Percentiles rank a stretch among this genome's conserved stretches.
These are phyloP conservation scores for Bilobella aurantiaca DNA, from an alignment of 1,140 invertebrate species.

Conservation along the genomic window DNA sequence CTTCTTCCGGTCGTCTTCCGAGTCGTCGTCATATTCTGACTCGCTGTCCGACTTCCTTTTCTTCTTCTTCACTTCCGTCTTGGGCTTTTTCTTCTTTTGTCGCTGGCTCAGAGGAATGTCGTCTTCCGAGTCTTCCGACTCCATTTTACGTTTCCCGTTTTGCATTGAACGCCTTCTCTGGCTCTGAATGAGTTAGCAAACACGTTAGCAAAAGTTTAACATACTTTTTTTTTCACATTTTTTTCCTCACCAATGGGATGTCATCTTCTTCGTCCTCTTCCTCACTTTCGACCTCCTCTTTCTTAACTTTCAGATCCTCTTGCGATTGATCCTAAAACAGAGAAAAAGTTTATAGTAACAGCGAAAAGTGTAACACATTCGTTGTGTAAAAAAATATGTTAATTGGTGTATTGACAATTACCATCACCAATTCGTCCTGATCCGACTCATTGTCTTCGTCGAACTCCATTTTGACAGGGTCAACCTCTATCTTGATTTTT, in stretches of 20 bases:
- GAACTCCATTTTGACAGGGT: constrained; percentile 13
- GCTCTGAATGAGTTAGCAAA: not conserved
- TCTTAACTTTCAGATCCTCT: not conserved
- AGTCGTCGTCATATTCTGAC: constrained; percentile 21
- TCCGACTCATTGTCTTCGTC: constrained; percentile 14
- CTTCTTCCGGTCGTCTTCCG: constrained; percentile 40
- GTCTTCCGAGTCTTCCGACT: not conserved
- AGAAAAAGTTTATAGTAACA: too few relatives aligned
- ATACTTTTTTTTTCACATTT: not conserved
- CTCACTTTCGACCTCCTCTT: not conserved
- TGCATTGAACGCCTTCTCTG: not conserved
- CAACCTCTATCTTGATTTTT: constrained; percentile 41
- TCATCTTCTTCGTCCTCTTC: not conserved
- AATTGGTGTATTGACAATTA: not conserved
- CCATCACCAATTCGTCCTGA: constrained; percentile 18
- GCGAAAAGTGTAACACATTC: too few relatives aligned
- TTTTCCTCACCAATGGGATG: not conserved
- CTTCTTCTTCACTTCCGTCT: constrained; percentile 12
- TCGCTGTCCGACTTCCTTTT: constrained; percentile 23
- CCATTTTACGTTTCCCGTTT: not conserved
- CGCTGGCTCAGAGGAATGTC: not conserved
- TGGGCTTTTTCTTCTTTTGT: not conserved
- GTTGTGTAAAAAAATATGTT: not conserved
- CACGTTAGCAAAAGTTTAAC: not conserved
- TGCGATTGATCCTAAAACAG: too few relatives aligned